Evolutionary conservation across 2,888 invertebrate species (phyloP).

Genomic region (Camponotus fellah): DNA sequence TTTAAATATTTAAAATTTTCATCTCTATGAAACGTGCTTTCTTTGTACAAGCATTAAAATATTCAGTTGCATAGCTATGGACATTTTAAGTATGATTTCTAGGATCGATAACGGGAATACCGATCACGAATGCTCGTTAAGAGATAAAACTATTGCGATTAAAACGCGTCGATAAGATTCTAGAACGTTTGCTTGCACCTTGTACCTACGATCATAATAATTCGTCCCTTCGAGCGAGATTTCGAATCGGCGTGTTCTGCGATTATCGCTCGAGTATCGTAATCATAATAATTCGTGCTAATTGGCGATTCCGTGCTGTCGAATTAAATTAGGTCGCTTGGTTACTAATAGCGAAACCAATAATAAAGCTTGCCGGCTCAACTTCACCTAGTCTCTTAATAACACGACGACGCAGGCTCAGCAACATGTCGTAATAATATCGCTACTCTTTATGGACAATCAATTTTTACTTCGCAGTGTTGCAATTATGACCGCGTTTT

Average conservation of each 20-base stretch:
- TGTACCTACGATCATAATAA: slow-evolving; percentile 29
- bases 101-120: slow-evolving; percentile 71
- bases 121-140: slow-evolving; percentile 68
- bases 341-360: neutral
- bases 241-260: slow-evolving; percentile 17
- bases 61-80: slow-evolving; percentile 61
- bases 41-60: slow-evolving; percentile 47
- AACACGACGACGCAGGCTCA: slow-evolving; percentile 6
- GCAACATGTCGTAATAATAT: slow-evolving; percentile 31
- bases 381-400: slow-evolving; percentile 26
- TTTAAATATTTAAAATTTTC: neutral
- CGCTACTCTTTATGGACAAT: slow-evolving; percentile 36
- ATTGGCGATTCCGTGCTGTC: slow-evolving; percentile 29
- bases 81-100: slow-evolving; percentile 68
- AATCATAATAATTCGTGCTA: slow-evolving; percentile 43
- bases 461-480: slow-evolving; percentile 11
- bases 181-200: slow-evolving; percentile 18
- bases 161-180: slow-evolving; percentile 10
- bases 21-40: neutral
- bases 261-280: slow-evolving; percentile 25
- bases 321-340: slow-evolving; percentile 29
- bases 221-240: slow-evolving; percentile 2
- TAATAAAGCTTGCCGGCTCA: neutral
- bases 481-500: slow-evolving; percentile 37
- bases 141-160: slow-evolving; percentile 61